Evolutionary conservation across 2,888 invertebrate genomes (phyloP).

Genomic region (Mythimna impura): DNA sequence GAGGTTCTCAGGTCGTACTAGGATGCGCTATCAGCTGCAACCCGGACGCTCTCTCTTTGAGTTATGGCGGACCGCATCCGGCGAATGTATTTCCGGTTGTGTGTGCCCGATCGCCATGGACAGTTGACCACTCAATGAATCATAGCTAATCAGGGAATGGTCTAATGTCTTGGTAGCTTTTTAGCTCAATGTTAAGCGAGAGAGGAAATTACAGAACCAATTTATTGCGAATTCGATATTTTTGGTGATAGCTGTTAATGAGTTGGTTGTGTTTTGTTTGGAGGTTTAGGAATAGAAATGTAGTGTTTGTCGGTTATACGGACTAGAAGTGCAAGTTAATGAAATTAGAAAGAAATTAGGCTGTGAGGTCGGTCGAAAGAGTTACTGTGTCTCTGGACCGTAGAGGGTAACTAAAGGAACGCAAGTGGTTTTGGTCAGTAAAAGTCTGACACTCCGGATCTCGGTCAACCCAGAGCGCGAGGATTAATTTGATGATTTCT

Average conservation of each 20-base stretch:
- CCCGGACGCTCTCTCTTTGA: constrained; percentile 85
- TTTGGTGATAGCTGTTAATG: constrained; percentile 41
- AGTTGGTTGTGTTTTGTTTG: neutral
- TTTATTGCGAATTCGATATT: constrained; percentile 38
- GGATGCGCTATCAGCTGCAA: constrained; percentile 78
- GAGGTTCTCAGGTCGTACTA: constrained; percentile 67
- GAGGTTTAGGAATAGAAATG: neutral
- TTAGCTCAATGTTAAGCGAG: constrained; percentile 27
- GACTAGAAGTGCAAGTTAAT: neutral
- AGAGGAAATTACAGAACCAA: constrained; percentile 31
- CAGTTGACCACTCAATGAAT: constrained; percentile 85
- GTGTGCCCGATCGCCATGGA: constrained; percentile 76
- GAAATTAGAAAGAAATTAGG: no score
- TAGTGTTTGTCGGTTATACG: no score
- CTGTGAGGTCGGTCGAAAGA: no score
- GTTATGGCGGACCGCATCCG: constrained; percentile 87
- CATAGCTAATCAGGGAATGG: constrained; percentile 80
- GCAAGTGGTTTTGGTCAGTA: no score
- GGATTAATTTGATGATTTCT: no score
- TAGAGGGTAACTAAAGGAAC: no score
- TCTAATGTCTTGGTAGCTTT: constrained; percentile 61
- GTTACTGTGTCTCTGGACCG: no score
- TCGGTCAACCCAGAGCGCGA: no score
- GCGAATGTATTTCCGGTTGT: constrained; percentile 84
- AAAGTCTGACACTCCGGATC: no score